phyloP scores from a whole-genome alignment of 2,113 vertebrate genomes.

The Scortum barcoo region DNA sequence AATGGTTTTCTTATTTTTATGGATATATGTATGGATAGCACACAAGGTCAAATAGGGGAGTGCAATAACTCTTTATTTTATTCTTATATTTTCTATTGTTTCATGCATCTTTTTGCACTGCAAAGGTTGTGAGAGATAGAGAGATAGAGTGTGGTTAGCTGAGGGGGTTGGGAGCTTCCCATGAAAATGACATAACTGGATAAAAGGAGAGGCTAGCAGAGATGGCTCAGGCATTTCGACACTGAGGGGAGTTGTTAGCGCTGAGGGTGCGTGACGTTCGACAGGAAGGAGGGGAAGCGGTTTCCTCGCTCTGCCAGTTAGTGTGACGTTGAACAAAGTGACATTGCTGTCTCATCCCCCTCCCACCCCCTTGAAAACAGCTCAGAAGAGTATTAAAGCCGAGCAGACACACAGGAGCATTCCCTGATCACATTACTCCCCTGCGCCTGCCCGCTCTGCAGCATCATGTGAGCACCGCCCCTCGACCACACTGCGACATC shows the following conservation, averaged over 20 bases:
- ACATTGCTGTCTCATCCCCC: conserved; percentile 46
- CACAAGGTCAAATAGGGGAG: too few species aligned
- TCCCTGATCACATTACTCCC: conserved; percentile 75
- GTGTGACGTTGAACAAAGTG: conserved; percentile 46
- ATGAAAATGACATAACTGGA: conserved; percentile 37
- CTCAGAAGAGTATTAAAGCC: conserved; percentile 31
- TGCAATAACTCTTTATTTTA: too few species aligned
- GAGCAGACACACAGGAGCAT: conserved; percentile 49
- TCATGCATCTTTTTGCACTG: too few species aligned
- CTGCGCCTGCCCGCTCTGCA: conserved; percentile 28
- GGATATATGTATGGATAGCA: too few species aligned
- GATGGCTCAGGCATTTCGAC: conserved; percentile 1
- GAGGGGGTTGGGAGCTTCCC: conserved; percentile 39
- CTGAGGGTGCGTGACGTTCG: not conserved
- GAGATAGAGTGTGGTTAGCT: conserved; percentile 24
- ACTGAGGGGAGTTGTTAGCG: conserved; percentile 2
- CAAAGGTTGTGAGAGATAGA: too few species aligned
- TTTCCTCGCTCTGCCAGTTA: conserved; percentile 20
- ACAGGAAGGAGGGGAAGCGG: conserved; percentile 34
- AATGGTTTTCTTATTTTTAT: not conserved
- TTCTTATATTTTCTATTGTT: too few species aligned
- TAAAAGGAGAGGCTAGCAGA: conserved; percentile 41
- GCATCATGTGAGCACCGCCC: conserved; percentile 72
- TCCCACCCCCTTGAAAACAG: conserved; percentile 27
- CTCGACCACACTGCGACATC: conserved; percentile 67